Base-by-base conservation (phyloP, 30 jellyfish, hydroid and myxozoan genomes). In the Aurelia sp. region DNA sequence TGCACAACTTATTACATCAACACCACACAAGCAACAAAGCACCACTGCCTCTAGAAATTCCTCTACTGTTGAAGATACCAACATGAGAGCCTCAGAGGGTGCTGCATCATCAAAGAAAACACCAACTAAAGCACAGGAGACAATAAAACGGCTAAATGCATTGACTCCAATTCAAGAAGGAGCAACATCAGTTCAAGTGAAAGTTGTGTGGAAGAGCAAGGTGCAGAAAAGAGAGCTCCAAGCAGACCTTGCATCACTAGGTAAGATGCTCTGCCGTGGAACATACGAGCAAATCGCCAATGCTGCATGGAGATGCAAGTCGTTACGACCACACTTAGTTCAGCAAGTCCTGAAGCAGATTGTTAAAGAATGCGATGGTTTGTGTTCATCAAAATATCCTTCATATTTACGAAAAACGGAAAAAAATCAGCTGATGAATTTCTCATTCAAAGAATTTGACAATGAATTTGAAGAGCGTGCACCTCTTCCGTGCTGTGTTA, bases 251-350 rank as follows among this genome's bases (percentile, higher is more conserved):
- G 52, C 52, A 41, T 41, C 52, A 41, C 52, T 41, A 2, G 83
- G 83, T 44, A 72, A 50, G 21, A 35, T 72, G 83, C 67, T 72
- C 20, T 72, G 83, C 48, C 66, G 83, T 16, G 83, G 83, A 21
- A 72, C 69, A 4, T 35, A n/a, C 11, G 41, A 72, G 69, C 83
- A 72, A n/a, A 72, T 72, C 8, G 83, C 68, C 6, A 35, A 44
- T 72, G 66, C 83, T 31, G 83, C 68, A 12, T 72, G 83, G 83
- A 72, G 41, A 44, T n/a, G 68, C 67, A 19, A n/a, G 12, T 20
- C 35, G 23, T 31, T 72, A 18, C 13, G 83, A 11, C 27, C 27
- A 20, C 37, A 72, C 11, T 35, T 72, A 72, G 12, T 72, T 35
- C 31, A 72, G 40, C 69, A 35, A 19, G 66, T 50, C 69, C 37